Percentiles rank a stretch among this genome's conserved stretches.
Evolutionary conservation across 2,888 invertebrate species (phyloP).

Genomic region (Brachypalpus laphriformis): DNA sequence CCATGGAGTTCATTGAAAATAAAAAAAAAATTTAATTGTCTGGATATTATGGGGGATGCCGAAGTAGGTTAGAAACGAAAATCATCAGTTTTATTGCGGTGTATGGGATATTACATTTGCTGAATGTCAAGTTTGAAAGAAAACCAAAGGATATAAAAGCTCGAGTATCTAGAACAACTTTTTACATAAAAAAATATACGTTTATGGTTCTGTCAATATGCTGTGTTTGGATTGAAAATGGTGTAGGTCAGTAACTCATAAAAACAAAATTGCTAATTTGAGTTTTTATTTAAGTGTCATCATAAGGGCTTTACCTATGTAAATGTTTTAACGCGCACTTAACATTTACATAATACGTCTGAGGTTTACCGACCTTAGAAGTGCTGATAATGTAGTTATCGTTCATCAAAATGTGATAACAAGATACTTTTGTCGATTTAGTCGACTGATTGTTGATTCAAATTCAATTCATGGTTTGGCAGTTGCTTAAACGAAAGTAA

Average conservation of each 20-base stretch:
- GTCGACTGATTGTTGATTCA: constrained; percentile 19
- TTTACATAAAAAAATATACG: neutral
- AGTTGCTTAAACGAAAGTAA: neutral
- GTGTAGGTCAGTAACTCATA: too few relatives aligned
- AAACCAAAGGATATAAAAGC: neutral
- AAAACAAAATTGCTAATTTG: neutral
- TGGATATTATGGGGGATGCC: neutral
- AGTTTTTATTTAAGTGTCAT: neutral
- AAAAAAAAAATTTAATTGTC: neutral
- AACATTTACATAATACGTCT: neutral
- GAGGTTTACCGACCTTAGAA: constrained; percentile 1
- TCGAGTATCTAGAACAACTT: too few relatives aligned
- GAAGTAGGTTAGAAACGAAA: neutral
- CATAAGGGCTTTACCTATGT: neutral
- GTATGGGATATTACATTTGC: neutral
- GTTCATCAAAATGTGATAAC: constrained; percentile 11
- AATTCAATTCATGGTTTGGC: neutral
- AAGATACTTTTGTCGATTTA: constrained; percentile 13
- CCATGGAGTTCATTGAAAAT: neutral
- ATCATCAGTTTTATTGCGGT: neutral
- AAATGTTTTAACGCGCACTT: neutral
- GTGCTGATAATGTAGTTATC: constrained; percentile 14
- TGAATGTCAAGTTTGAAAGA: neutral
- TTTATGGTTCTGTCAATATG: too few relatives aligned
- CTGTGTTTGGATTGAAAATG: too few relatives aligned